Evolutionary conservation across 2,888 invertebrate genomes (phyloP).

Genomic region (Ryuthela nishihirai): DNA sequence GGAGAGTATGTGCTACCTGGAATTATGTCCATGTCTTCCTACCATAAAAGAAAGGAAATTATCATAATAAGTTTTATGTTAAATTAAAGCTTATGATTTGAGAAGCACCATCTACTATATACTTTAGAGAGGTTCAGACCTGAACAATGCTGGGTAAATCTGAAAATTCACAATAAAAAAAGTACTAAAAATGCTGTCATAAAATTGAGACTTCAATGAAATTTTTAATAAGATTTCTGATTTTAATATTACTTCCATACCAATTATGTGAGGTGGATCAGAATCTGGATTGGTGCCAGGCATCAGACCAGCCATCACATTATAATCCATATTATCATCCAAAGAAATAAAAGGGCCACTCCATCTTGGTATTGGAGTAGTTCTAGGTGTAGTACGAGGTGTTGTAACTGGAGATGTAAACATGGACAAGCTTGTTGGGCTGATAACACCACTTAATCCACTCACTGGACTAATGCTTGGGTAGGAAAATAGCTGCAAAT

Average conservation of each 20-base stretch:
- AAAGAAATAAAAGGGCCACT: constrained; percentile 75
- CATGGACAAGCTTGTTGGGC: constrained; percentile 80
- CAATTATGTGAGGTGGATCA: constrained; percentile 66
- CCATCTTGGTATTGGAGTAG: constrained; percentile 66
- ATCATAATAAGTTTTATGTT: too few relatives aligned
- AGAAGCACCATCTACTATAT: too few relatives aligned
- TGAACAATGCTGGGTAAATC: too few relatives aligned
- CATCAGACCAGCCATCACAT: constrained; percentile 76
- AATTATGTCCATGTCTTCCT: too few relatives aligned
- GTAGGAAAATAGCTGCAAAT: constrained; percentile 80
- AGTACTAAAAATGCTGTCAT: too few relatives aligned
- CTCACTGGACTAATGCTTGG: constrained; percentile 77
- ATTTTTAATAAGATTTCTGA: too few relatives aligned
- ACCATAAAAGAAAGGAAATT: too few relatives aligned
- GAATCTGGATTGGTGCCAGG: constrained; percentile 55
- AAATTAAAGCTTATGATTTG: too few relatives aligned
- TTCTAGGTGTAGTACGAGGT: constrained; percentile 66
- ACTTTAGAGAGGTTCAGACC: too few relatives aligned
- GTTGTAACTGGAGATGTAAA: constrained; percentile 69
- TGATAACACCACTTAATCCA: constrained; percentile 76
- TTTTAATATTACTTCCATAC: constrained; percentile 52
- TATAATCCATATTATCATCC: constrained; percentile 82
- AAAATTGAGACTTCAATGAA: too few relatives aligned
- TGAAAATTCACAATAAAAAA: too few relatives aligned
- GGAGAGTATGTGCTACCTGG: too few relatives aligned